Evolutionary conservation across 2,113 vertebrate species (phyloP).

Genomic region (Aplodontia rufa): DNA sequence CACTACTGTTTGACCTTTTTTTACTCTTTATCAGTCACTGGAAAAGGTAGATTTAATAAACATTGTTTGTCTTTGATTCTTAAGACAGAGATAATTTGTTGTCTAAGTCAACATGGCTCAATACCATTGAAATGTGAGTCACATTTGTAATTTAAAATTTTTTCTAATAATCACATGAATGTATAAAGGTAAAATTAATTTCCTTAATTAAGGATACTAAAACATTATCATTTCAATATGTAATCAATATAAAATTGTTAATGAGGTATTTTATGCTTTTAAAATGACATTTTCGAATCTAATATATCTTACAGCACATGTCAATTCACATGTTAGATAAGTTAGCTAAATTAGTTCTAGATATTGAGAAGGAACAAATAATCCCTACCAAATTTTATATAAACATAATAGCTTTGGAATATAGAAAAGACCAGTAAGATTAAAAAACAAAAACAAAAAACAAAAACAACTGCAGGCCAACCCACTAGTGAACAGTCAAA

Average conservation of each 20-base stretch:
- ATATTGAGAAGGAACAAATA: neutral
- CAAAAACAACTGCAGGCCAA: neutral
- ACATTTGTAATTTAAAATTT: neutral
- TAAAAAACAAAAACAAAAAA: neutral
- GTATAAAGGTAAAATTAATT: neutral
- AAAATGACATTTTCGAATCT: neutral
- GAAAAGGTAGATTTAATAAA: neutral
- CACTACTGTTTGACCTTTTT: neutral
- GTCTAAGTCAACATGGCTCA: neutral
- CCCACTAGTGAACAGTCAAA: neutral
- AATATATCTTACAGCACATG: neutral
- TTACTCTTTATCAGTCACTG: neutral
- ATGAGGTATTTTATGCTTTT: neutral
- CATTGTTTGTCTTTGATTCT: neutral
- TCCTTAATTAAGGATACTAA: neutral
- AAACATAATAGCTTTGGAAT: neutral
- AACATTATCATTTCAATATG: neutral
- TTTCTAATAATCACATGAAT: neutral
- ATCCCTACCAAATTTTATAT: neutral
- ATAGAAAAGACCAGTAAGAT: neutral
- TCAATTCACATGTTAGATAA: no score
- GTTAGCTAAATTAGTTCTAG: no score
- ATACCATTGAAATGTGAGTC: neutral
- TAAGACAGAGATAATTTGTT: neutral
- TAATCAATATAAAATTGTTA: neutral